Base-by-base conservation (phyloP, 2,888 invertebrate genomes). In the Orthosia incerta region DNA sequence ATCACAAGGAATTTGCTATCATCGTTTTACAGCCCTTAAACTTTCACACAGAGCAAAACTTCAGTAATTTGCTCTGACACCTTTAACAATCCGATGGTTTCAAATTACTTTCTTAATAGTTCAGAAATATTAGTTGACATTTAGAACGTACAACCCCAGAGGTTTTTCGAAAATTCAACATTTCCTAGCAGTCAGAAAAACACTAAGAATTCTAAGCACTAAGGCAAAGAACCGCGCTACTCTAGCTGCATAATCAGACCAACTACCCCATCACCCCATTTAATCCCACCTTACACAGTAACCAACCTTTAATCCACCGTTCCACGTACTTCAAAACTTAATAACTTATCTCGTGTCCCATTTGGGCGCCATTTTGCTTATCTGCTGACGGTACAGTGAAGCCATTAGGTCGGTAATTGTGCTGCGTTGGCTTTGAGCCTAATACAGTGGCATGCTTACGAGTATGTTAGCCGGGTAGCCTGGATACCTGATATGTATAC, bases 401-500 rank as follows among this genome's bases (percentile, higher is more conserved):
- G 83, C 87, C 86, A 92, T 91, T 91, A 89, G 86, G 81, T 82
- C 78, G 79, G 88, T 89, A 90, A 91, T 91, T 88, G 89, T 87
- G 84, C 83, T 81, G 80, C 89, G 86, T 89, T 93, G 92, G 93
- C 93, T 85, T 80, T 63, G 83, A 84, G 92, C 93, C 93, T 93
- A 92, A 92, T 89, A 87, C 86, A 82, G 71, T 79, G 60, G 78
- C 76, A 82, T 88, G 87, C 87, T 85, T 82, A 39, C 39, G 39
- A 39, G 39, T 39, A 75, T 80, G 78, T 77, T 74, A 31, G 68
- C 48, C 61, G 50, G 53, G 68, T 73, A 70, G 23, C 26, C 53
- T 61, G 60, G 61, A 60, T 82, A 83, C 73, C 87, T 76, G 74
- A 80, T 85, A 75, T 76, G 61, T 84, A 65, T 67, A 69, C 65